Base-by-base conservation (phyloP, 1,140 invertebrate genomes). In the Cherax quadricarinatus region DNA sequence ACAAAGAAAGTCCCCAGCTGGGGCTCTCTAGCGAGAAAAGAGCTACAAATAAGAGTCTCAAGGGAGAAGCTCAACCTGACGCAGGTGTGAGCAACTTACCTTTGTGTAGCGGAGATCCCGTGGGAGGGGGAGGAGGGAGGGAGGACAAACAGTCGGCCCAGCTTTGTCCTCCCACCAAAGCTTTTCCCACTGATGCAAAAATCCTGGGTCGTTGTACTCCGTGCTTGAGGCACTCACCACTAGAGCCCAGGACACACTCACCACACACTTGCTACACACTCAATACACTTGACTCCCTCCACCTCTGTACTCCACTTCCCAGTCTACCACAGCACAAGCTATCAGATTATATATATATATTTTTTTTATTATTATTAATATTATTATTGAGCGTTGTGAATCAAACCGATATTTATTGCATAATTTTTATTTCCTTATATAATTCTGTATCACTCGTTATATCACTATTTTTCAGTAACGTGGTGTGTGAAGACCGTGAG, bases 121-220 rank as follows among this genome's bases (percentile, higher is more conserved):
- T 9, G 70, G 70, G 70, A 30, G 70, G n/a, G 10, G 18, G 62
- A 9, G 10, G 70, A 21, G 24, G 7, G 70, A 21, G 16, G 70
- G 70, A n/a, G 53, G 9, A 2, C 0, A 3, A 7, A 18, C 66
- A 21, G 66, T 21, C 5, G 66, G 66, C 21, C 14, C n/a, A n/a
- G 53, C 53, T 14, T 57, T 57, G 14, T 57, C 70, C 70, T 75
- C 70, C 7, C 16, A 5, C 24, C 70, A 9, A 75, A 30, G 12
- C 6, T 75, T 30, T 12, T 18, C 16, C 18, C 62, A 41, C 30
- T 41, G 62, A 21, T 57, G 53, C 16, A 30, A 75, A 75, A 30
- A 75, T 75, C 70, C 70, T 30, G n/a, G 70, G 70, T n/a, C 70
- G 70, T 7, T 75, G 70, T 75, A 75, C 70, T 75, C 70, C 70